Conservation (phyloP, 2,113 vertebrate species). For the Struthio camelus region DNA sequence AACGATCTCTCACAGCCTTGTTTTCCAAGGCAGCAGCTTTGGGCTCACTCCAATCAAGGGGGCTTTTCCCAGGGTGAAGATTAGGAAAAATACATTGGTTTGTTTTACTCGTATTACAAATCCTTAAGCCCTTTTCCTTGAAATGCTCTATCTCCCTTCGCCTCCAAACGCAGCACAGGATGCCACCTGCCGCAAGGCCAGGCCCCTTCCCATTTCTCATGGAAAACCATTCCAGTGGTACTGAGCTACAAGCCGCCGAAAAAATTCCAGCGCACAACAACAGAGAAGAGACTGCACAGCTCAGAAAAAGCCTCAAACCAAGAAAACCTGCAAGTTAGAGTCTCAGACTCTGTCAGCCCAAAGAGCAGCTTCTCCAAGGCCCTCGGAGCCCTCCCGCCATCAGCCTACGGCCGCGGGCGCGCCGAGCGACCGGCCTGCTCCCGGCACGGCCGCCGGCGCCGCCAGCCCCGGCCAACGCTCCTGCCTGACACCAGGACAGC, state of each 20-base stretch:
- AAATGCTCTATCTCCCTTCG: not conserved
- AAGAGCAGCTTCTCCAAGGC: not conserved
- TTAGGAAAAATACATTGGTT: not conserved
- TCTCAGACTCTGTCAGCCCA: not conserved
- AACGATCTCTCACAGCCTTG: not conserved
- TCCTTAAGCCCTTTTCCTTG: not conserved
- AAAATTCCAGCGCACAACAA: not conserved
- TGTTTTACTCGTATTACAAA: not conserved
- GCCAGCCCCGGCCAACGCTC: not conserved
- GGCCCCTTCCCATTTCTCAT: fast-evolving
- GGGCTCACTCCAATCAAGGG: not conserved
- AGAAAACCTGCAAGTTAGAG: fast-evolving
- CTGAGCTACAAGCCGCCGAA: not conserved
- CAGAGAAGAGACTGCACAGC: not conserved
- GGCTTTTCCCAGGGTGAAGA: not conserved
- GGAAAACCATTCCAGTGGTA: not conserved
- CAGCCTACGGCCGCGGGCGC: not conserved
- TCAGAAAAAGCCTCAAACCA: too few relatives aligned
- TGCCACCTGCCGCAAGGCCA: not conserved
- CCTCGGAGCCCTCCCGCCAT: not conserved
- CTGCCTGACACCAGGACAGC: not conserved
- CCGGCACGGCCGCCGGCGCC: too few relatives aligned
- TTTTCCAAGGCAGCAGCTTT: not conserved
- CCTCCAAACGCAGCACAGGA: not conserved
- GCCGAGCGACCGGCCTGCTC: too few relatives aligned